Conservation (phyloP, 2,797 vertebrate genomes). For the Schizothorax lantsangensis region DNA sequence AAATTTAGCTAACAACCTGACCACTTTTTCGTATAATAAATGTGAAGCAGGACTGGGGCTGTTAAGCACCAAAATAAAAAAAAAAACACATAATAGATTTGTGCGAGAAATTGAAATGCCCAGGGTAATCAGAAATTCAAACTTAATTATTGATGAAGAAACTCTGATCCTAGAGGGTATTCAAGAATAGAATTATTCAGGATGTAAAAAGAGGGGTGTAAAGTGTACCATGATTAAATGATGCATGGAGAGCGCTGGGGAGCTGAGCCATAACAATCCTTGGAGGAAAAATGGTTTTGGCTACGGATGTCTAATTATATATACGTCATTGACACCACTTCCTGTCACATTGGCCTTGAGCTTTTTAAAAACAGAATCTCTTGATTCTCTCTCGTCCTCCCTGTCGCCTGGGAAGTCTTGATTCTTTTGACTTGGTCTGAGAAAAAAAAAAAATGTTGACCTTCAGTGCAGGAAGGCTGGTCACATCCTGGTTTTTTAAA, state of each 20-base stretch:
- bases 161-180: background rate
- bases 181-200: constrained; percentile 29
- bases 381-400: constrained; percentile 18
- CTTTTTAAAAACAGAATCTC: constrained; percentile 30
- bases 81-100: background rate
- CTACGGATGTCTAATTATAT: constrained; percentile 46
- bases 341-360: constrained; percentile 41
- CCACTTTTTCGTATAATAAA: background rate
- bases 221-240: constrained; percentile 11
- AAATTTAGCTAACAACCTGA: background rate
- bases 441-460: background rate
- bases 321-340: constrained; percentile 31
- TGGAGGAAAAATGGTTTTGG: constrained; percentile 26
- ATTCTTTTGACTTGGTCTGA: constrained; percentile 4
- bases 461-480: constrained; percentile 4
- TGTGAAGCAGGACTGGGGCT: background rate
- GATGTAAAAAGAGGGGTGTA: background rate
- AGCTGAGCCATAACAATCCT: constrained; percentile 29
- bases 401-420: constrained; percentile 17
- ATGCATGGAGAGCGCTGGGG: background rate
- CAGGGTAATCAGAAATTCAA: background rate
- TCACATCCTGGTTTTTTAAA: constrained; percentile 6
- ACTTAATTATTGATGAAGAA: background rate
- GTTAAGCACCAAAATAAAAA: background rate
- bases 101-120: background rate